Evolutionary conservation across 2,888 invertebrate genomes (phyloP), one percentile per base, ranked within the genome.

Genomic region (Drosophila stalkeri): DNA sequence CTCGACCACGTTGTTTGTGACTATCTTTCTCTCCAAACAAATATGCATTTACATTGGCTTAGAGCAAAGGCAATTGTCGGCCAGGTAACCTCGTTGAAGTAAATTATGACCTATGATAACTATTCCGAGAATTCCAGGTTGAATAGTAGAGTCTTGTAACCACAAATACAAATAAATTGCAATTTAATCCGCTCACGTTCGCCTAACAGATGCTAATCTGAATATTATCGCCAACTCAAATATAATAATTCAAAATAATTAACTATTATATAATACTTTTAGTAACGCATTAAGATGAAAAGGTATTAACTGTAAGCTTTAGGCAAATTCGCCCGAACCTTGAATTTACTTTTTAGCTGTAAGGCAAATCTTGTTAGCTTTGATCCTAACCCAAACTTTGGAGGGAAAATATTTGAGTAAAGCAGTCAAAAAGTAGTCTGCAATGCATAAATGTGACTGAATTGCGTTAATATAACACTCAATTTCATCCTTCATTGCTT

Each of bases 151-250:
- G 11, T 18, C 14, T 12, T 23, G 37, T 33, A 12, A 41, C 5
- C 31, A 5, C n/a, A 27, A 4, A 27, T 1, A 35, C 23, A 49
- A 44, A 18, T 37, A 27, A 39, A 14, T 23, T 33, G 20, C 55
- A 41, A n/a, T n/a, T 23, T 54, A 63, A 41, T 31, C 54, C 35
- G 12, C 41, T 61, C 33, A 35, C 41, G 41, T 61, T 51, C 41
- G 18, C 18, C 8, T 14, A 37, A 7, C 23, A 37, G 12, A 27
- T n/a, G 62, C 9, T 4, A 11, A 20, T 31, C 6, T 3, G 35
- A 62, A 35, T 31, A 39, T 31, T 18, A 31, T 59, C 35, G 2
- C n/a, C 1, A 37, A 35, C 1, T 9, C 46, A 47, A 59, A 46
- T 37, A 59, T 31, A 11, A 57, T 57, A 35, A 23, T 23, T 37